Evolutionary conservation across 2,888 invertebrate genomes (phyloP).

Genomic region (Emesis furor): DNA sequence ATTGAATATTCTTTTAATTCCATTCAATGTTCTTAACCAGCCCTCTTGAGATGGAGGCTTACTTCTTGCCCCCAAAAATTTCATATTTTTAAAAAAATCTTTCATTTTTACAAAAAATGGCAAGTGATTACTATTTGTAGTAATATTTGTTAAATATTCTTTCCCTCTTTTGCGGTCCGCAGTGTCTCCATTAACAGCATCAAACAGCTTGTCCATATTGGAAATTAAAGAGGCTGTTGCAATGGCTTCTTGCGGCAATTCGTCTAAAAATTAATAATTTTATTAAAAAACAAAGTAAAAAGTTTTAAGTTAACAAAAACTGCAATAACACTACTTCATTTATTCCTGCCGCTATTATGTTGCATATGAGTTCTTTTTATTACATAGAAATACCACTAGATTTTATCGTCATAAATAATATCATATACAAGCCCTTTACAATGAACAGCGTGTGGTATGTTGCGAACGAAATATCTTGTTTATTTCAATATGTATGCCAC

Average conservation of each 20-base stretch:
- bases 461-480: no score
- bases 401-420: no score
- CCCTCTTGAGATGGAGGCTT: conserved; percentile 35
- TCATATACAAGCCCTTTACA: no score
- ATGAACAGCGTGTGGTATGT: no score
- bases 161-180: conserved; percentile 41
- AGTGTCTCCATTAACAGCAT: conserved; percentile 38
- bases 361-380: no score
- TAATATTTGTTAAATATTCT: conserved; percentile 38
- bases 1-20: not conserved
- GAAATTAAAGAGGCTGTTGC: conserved; percentile 28
- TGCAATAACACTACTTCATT: no score
- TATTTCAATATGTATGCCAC: no score
- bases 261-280: conserved; percentile 21
- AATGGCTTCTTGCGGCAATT: conserved; percentile 42
- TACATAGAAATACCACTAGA: no score
- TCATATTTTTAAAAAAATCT: conserved; percentile 42
- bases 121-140: conserved; percentile 44
- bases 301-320: no score
- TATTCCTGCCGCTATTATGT: no score
- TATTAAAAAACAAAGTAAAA: no score
- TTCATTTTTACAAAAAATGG: conserved; percentile 31
- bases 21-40: conserved; percentile 44
- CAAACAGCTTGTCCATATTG: conserved; percentile 37
- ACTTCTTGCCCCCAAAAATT: conserved; percentile 43